Conservation (phyloP, 2,113 vertebrate genomes). For the Cynopterus brachyotis region DNA sequence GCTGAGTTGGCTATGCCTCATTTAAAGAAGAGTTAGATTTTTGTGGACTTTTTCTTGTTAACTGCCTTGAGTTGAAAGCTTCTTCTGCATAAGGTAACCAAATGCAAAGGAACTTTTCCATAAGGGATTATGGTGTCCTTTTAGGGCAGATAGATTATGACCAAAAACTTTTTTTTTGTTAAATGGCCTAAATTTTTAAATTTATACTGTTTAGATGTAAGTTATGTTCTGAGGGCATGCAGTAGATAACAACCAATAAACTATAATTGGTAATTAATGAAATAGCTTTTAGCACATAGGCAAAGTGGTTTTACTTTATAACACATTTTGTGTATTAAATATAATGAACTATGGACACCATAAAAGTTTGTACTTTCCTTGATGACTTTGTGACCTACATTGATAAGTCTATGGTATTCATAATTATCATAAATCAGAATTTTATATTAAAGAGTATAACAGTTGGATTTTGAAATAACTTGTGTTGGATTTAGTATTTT, state of each 20-base stretch:
- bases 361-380: background rate
- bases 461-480: constrained; percentile 37
- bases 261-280: background rate
- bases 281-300: background rate
- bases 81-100: background rate
- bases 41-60: constrained; percentile 2
- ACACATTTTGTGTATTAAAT: background rate
- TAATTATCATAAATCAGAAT: constrained; percentile 7
- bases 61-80: background rate
- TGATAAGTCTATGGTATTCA: constrained; percentile 2
- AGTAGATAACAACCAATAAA: background rate
- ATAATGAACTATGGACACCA: background rate
- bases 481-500: background rate
- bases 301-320: background rate
- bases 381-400: background rate
- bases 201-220: background rate
- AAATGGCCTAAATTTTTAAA: constrained; percentile 30
- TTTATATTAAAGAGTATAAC: constrained; percentile 13
- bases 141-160: background rate
- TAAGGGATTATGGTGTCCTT: background rate
- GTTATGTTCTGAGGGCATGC: background rate
- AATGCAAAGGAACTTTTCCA: constrained; percentile 23
- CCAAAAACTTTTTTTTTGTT: background rate
- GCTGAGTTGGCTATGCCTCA: background rate
- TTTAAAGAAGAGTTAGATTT: constrained; percentile 43